phyloP scores from a whole-genome alignment of 2,797 vertebrate species.

The Philypnodon macrostomus region DNA sequence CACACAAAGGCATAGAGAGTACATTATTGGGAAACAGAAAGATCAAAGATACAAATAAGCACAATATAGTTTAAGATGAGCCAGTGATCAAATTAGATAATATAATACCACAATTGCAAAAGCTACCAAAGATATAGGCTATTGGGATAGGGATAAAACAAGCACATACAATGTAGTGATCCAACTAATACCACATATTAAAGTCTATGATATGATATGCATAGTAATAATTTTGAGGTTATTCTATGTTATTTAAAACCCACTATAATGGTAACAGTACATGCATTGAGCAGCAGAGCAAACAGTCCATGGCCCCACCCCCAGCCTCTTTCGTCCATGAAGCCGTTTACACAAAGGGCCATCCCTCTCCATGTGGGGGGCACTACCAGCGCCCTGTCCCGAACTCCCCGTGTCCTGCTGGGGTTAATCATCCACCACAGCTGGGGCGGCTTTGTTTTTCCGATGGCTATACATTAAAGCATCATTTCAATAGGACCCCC shows the following conservation, averaged over 20 bases:
- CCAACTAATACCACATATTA: too few relatives aligned
- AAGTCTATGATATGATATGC: too few relatives aligned
- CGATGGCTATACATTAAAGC: constrained; percentile 61
- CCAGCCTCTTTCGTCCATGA: constrained; percentile 49
- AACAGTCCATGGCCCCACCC: constrained; percentile 51
- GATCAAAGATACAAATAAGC: too few relatives aligned
- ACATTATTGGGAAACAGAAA: neutral
- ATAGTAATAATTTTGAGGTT: neutral
- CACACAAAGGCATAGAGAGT: neutral
- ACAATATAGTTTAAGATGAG: too few relatives aligned
- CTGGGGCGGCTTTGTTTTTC: constrained; percentile 67
- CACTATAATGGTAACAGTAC: constrained; percentile 52
- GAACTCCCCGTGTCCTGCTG: constrained; percentile 72
- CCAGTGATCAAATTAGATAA: too few relatives aligned
- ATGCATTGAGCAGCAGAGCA: constrained; percentile 49
- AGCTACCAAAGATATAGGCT: too few relatives aligned
- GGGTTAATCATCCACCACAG: constrained; percentile 81
- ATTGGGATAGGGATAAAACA: too few relatives aligned
- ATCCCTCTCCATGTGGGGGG: constrained; percentile 71
- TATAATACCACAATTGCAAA: too few relatives aligned
- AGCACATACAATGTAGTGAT: too few relatives aligned
- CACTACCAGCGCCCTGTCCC: constrained; percentile 68
- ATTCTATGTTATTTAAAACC: neutral
- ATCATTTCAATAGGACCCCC: constrained; percentile 38
- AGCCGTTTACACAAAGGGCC: constrained; percentile 74